Conservation (phyloP, 1,140 invertebrate species). For the Calosoma granatense region DNA sequence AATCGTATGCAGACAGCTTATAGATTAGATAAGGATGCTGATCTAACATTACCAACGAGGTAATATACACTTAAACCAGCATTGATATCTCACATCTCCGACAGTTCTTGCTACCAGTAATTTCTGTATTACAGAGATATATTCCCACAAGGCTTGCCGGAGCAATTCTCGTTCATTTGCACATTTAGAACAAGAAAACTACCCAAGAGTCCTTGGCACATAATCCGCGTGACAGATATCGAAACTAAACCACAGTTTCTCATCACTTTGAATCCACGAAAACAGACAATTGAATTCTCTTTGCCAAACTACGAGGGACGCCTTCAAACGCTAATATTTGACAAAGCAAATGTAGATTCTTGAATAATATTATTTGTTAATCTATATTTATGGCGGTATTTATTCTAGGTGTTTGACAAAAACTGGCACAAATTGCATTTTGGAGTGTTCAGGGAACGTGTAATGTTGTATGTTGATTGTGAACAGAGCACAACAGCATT, state of each 20-base stretch:
- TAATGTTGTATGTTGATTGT: conserved; percentile 64
- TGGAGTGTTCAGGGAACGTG: conserved; percentile 53
- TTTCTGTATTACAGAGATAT: conserved; percentile 43
- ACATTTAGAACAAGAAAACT: conserved; percentile 50
- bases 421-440: conserved; percentile 77
- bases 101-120: neutral
- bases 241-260: conserved; percentile 53
- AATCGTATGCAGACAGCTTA: conserved; percentile 67
- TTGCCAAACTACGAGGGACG: conserved; percentile 45
- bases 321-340: conserved; percentile 50
- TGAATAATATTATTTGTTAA: conserved; percentile 7
- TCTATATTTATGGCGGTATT: conserved; percentile 2
- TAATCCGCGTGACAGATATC: conserved; percentile 53
- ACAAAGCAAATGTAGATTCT: conserved; percentile 41
- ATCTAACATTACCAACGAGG: conserved; percentile 59
- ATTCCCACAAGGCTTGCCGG: conserved; percentile 55
- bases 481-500: conserved; percentile 32
- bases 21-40: conserved; percentile 55
- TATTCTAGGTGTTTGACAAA: conserved; percentile 57
- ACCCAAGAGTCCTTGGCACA: conserved; percentile 55
- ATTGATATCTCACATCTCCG: neutral
- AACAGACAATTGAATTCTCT: conserved; percentile 50
- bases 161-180: conserved; percentile 60
- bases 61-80: conserved; percentile 34
- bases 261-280: conserved; percentile 54